Base-by-base conservation (phyloP, 2,113 vertebrate species). In the Pollachius pollachius region DNA sequence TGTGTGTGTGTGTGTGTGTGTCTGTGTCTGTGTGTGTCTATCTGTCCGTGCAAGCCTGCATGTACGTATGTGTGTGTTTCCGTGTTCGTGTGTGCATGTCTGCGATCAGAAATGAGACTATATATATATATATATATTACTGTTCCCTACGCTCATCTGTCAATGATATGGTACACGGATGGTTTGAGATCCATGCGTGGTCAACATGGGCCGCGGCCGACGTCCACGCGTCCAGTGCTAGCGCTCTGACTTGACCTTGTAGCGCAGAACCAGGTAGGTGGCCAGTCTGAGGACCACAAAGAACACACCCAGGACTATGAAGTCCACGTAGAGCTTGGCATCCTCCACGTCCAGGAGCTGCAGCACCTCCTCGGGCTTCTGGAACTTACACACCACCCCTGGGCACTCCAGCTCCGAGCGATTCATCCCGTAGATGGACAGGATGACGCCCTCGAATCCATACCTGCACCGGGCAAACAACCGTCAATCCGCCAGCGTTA, bases 401-500 rank as follows among this genome's bases (percentile, higher is more conserved):
- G 92, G 91, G 88, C 97, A 99, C 68, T 94, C 93, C 83, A 99
- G 88, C 57, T 96, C 93, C 4, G 92, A 92, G 0, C 97, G 94
- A 75, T 96, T 96, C 96, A 99, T 95, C 68, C 96, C 97, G 1
- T 99, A 99, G 86, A 99, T 98, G 21, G 95, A 96, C 65, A 98
- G 94, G 73, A 99, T 97, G 72, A 98, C 94, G 0, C 97, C 97
- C 82, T 99, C 97, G 17, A 99, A 99, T 83, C 97, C 96, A 3
- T 99, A 99, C 85, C 97, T 99, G 76, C 27, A 23, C 11, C 41
- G 63, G 65, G 30, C 0, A 48, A 13, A 13, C 41, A 48, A 48
- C 8, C 41, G 1, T 48, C 30, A 34, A 34, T 34, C 30, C 4
- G 4, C 30, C 30, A 34, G 4, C 25, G 1, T 11, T 16, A 6